phyloP scores from a whole-genome alignment of 2,888 invertebrate species.

The Trissonchulus latispiculum region DNA sequence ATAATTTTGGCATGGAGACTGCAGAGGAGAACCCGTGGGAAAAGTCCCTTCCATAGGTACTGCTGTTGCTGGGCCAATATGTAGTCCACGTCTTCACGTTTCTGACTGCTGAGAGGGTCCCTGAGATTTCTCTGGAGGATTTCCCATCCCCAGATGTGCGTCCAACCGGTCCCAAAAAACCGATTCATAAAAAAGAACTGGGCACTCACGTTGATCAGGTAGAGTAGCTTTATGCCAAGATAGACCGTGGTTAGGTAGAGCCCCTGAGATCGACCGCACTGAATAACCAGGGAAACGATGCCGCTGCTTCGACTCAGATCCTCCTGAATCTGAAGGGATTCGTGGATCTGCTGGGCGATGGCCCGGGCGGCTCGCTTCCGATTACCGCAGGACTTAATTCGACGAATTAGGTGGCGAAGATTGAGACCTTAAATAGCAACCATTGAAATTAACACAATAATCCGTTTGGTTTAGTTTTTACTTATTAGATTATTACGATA shows the following conservation, averaged over 20 bases:
- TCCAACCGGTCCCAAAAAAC: constrained; percentile 13
- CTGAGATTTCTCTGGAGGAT: background rate
- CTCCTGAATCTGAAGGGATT: background rate
- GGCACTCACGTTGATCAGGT: constrained; percentile 9
- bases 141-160: constrained; percentile 12
- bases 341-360: constrained; percentile 1
- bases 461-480: too few relatives aligned
- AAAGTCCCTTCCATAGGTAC: constrained; percentile 4
- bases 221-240: background rate
- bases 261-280: constrained; percentile 9
- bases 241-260: constrained; percentile 4
- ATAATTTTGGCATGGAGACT: background rate
- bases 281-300: background rate
- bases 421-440: constrained; percentile 7
- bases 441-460: too few relatives aligned
- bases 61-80: background rate
- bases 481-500: too few relatives aligned
- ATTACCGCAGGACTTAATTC: background rate
- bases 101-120: background rate
- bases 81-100: background rate
- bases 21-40: constrained; percentile 8
- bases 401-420: background rate
- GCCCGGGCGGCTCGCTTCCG: background rate
- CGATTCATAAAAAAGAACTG: constrained; percentile 12
- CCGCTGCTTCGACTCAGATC: constrained; percentile 1